These are phyloP conservation scores for Amphipyra berbera DNA, from an alignment of 2,888 invertebrate genomes.

Conservation along the genomic window DNA sequence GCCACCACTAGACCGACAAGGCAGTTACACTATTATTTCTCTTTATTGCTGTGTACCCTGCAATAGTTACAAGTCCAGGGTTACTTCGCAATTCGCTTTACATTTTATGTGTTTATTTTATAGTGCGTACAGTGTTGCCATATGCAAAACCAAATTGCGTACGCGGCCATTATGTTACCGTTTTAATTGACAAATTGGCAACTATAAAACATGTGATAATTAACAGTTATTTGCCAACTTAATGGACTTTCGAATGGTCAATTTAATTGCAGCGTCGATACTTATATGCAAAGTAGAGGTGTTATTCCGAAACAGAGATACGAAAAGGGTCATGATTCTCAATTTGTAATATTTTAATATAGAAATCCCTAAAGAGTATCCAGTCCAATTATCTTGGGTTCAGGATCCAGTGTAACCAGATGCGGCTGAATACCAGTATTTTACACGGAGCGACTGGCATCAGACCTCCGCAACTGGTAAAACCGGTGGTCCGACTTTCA, in stretches of 20 bases:
- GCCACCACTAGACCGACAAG: no score
- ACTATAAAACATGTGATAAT: conserved; percentile 40
- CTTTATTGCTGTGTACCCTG: not conserved
- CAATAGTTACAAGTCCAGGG: conserved; percentile 20
- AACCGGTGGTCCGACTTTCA: no score
- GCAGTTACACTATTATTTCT: not conserved
- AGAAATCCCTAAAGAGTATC: no score
- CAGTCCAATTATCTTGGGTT: no score
- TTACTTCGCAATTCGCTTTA: conserved; percentile 19
- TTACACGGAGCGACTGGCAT: no score
- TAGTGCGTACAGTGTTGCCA: conserved; percentile 37
- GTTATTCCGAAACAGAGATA: no score
- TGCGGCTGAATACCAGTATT: no score
- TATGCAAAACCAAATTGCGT: conserved; percentile 37
- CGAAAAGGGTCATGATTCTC: no score
- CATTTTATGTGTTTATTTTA: conserved; percentile 27
- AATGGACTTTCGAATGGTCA: conserved; percentile 27
- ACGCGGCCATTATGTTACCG: conserved; percentile 21
- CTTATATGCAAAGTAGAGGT: not conserved
- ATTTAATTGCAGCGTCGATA: conserved; percentile 19
- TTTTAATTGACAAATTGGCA: conserved; percentile 40
- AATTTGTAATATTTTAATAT: no score
- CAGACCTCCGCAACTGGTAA: no score
- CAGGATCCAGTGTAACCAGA: no score
- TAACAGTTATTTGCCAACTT: conserved; percentile 25